Evolutionary conservation across 2,113 vertebrate species (phyloP).

Genomic region (Pluvianellus socialis): DNA sequence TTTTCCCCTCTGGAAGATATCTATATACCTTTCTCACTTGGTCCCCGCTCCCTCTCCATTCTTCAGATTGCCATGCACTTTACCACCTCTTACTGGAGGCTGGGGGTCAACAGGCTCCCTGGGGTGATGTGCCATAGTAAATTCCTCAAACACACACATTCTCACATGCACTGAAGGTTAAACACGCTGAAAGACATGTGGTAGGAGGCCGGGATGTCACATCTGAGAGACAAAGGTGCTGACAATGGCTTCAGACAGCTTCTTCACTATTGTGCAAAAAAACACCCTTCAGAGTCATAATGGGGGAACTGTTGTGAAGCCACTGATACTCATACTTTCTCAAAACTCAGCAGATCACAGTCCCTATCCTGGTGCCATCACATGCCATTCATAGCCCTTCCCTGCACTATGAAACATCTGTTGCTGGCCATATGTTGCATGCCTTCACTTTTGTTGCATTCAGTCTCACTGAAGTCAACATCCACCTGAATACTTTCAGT

Average conservation of each 20-base stretch:
- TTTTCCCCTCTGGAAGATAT: neutral
- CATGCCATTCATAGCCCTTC: neutral
- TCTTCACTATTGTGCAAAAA: neutral
- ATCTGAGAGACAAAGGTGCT: neutral
- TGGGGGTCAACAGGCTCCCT: neutral
- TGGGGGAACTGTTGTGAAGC: neutral
- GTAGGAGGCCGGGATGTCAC: neutral
- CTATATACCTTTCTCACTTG: neutral
- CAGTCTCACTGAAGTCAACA: neutral
- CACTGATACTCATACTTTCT: neutral
- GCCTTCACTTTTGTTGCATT: neutral
- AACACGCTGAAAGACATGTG: neutral
- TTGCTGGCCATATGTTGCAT: neutral
- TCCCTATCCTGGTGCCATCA: neutral
- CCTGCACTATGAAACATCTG: neutral
- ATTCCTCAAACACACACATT: neutral
- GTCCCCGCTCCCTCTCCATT: neutral
- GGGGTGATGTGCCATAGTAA: neutral
- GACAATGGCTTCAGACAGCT: neutral
- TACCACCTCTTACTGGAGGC: neutral
- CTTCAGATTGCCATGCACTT: neutral
- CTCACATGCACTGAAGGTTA: neutral
- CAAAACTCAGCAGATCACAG: neutral
- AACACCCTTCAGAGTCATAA: neutral
- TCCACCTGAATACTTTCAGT: neutral